A percentile compares a stretch with the other conserved stretches of the same genome.
Conservation (phyloP, 1,140 invertebrate genomes). For the Bombus picipes region DNA sequence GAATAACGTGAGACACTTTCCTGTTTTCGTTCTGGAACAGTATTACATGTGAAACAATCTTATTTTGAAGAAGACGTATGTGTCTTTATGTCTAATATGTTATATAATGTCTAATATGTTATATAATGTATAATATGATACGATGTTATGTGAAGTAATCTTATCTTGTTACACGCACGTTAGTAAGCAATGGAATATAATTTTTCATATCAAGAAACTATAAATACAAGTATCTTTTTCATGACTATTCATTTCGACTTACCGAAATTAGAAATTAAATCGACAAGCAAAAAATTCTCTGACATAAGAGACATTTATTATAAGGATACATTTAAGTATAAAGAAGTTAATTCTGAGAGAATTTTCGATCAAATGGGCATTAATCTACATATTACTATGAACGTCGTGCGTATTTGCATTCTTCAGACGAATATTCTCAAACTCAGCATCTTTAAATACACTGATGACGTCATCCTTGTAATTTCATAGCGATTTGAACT, state of each 20-base stretch:
- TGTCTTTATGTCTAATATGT: too few species aligned
- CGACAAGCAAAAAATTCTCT: not conserved
- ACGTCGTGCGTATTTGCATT: constrained; percentile 59
- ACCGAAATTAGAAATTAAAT: not conserved
- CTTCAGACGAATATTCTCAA: constrained; percentile 47
- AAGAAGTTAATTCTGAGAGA: constrained; percentile 46
- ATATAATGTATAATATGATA: too few species aligned
- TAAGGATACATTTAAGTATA: not conserved
- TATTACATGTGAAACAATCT: not conserved
- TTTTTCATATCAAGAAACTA: not conserved
- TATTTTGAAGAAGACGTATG: too few species aligned
- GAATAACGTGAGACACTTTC: not conserved
- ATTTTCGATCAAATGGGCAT: constrained; percentile 58
- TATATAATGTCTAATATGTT: too few species aligned
- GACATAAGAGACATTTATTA: not conserved
- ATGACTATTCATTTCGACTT: too few species aligned
- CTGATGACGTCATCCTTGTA: not conserved
- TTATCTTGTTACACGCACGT: accelerated
- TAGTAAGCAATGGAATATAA: not conserved
- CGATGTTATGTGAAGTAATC: not conserved
- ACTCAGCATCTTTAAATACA: constrained; percentile 16
- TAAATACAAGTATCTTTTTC: too few species aligned
- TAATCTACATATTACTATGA: constrained; percentile 59
- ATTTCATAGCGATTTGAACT: constrained; percentile 10
- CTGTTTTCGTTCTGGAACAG: not conserved